A percentile compares a stretch with the other conserved stretches of the same genome.
Evolutionary conservation across 2,888 invertebrate genomes (phyloP).

Genomic region (Drosophila greeni): DNA sequence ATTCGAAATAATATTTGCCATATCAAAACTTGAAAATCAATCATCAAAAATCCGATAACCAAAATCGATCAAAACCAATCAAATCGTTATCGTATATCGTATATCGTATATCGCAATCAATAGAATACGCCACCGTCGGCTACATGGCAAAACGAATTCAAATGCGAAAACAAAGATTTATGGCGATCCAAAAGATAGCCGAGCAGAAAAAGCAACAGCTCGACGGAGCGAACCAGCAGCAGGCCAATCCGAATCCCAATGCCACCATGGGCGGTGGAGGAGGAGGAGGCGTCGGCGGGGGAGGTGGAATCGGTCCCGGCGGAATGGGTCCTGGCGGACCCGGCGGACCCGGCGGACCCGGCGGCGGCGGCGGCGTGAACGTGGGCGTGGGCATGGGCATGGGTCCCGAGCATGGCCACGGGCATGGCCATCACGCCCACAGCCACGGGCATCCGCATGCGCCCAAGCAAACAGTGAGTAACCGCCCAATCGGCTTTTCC

Average conservation of each 20-base stretch:
- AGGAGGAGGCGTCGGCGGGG: conserved; percentile 32
- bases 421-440: conserved; percentile 79
- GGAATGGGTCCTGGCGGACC: conserved; percentile 60
- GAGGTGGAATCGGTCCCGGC: conserved; percentile 71
- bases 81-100: conserved; percentile 59
- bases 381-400: conserved; percentile 46
- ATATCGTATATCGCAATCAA: conserved; percentile 65
- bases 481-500: conserved; percentile 80
- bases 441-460: conserved; percentile 80
- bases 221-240: conserved; percentile 85
- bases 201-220: conserved; percentile 93
- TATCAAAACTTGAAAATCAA: conserved; percentile 14
- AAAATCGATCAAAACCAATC: conserved; percentile 23
- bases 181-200: conserved; percentile 93
- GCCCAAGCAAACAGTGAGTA: conserved; percentile 80
- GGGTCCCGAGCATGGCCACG: conserved; percentile 79
- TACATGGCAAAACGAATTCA: conserved; percentile 98
- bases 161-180: conserved; percentile 95
- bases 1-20: conserved; percentile 21
- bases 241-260: conserved; percentile 87
- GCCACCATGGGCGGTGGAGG: conserved; percentile 66
- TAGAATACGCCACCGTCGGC: conserved; percentile 98
- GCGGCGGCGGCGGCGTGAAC: conserved; percentile 31
- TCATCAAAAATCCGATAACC: conserved; percentile 10
- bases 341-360: conserved; percentile 44